Conservation (phyloP, 2,113 vertebrate genomes). For the Lepisosteus oculatus region DNA sequence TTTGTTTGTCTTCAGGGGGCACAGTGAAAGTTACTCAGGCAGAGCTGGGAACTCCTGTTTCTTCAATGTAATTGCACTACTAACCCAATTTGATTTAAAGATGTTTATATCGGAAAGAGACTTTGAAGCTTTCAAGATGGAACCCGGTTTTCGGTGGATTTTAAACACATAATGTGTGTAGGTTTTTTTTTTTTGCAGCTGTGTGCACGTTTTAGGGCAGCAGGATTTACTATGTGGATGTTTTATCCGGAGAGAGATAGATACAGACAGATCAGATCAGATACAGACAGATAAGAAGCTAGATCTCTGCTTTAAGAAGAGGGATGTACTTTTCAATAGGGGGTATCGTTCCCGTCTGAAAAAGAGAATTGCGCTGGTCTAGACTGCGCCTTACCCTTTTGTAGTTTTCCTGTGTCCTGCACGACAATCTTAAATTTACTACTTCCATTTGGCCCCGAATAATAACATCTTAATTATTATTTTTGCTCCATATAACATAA, state of each 20-base stretch:
- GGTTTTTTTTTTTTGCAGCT: slow-evolving; percentile 5
- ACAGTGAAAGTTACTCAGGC: no score
- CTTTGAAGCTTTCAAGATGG: no score
- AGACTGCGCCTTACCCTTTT: neutral
- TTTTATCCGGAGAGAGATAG: slow-evolving; percentile 47
- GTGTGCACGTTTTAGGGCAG: no score
- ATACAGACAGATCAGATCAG: slow-evolving; percentile 20
- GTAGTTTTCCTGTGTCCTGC: neutral
- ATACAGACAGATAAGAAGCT: slow-evolving; percentile 18
- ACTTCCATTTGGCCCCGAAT: slow-evolving; percentile 70
- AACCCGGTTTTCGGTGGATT: no score
- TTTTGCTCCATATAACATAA: slow-evolving; percentile 74
- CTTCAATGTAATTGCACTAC: no score
- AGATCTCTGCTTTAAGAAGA: slow-evolving; percentile 6
- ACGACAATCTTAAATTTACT: slow-evolving; percentile 39
- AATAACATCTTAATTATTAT: slow-evolving; percentile 80
- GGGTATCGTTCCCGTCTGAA: neutral
- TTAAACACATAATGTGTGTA: neutral
- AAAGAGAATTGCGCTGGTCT: neutral
- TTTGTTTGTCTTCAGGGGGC: no score
- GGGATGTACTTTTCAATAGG: slow-evolving; percentile 1
- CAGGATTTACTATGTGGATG: slow-evolving; percentile 18
- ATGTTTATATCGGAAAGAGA: no score
- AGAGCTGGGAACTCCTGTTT: no score
- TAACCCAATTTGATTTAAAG: no score